Evolutionary conservation across 2,797 vertebrate species (phyloP), one percentile per base, ranked within the genome.

Genomic region (Protosalanx chinensis): DNA sequence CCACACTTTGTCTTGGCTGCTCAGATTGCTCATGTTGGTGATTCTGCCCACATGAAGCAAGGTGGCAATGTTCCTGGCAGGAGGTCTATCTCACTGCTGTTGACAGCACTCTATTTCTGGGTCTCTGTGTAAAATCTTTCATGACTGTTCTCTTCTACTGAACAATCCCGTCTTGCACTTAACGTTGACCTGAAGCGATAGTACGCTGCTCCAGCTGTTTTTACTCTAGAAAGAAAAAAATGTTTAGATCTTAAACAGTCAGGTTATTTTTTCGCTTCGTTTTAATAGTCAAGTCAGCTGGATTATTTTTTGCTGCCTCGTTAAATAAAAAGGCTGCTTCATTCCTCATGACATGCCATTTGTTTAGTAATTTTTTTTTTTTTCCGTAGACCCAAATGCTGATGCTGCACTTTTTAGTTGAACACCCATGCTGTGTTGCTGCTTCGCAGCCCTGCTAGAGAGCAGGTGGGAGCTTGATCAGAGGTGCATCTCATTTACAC

Each of bases 301-400:
- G 80, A 88, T 85, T 84, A 86, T 85, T 84, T 72, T 72, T 68
- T 20, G 57, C 71, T 60, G 77, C 41, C 64, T 82, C 79, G 15
- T 82, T 78, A 86, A 87, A 81, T 63, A 78, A 89, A 89, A 86
- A 82, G 85, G 76, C 75, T 76, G 73, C 73, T 85, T 89, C 79
- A 89, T 91, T 90, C 72, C 68, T 81, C 80, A 80, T 88, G 87
- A 88, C 85, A 88, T 64, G 68, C 84, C 80, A 84, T 90, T 90
- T 90, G 86, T 90, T 91, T 90, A 86, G 80, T n/a, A n/a, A n/a
- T n/a, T n/a, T n/a, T n/a, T n/a, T 27, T 27, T 27, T 27, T 27
- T 84, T 88, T 88, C 80, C 79, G 71, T 82, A 75, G 82, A 75
- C 82, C 85, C 80, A 90, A 87, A 81, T 81, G 88, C 91, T 88